Evolutionary conservation across 1,140 invertebrate genomes (phyloP).

Genomic region (Acromyrmex heyeri): DNA sequence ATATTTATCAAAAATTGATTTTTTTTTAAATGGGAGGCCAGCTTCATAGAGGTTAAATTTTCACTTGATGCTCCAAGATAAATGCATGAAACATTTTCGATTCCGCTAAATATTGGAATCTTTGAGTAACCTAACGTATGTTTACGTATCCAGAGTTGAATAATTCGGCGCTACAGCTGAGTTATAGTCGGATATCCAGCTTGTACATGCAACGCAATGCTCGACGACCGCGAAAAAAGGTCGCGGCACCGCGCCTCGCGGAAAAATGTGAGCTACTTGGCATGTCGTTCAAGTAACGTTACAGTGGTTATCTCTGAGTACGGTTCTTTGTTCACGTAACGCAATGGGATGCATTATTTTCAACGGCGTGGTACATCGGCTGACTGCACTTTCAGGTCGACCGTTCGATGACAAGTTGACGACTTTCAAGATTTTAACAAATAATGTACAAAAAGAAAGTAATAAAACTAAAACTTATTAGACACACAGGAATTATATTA

Average conservation of each 20-base stretch:
- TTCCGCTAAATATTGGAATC: neutral
- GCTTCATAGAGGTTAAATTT: no score
- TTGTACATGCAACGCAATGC: conserved; percentile 25
- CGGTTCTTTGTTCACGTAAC: conserved; percentile 54
- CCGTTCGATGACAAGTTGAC: conserved; percentile 27
- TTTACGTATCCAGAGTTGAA: neutral
- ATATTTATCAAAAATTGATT: no score
- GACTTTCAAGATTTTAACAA: neutral
- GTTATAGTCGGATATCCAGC: conserved; percentile 27
- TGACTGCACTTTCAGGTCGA: conserved; percentile 53
- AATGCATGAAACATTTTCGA: neutral
- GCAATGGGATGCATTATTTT: conserved; percentile 30
- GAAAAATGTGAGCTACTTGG: conserved; percentile 57
- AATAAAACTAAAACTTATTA: neutral
- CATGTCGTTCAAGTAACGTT: conserved; percentile 51
- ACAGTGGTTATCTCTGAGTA: conserved; percentile 19
- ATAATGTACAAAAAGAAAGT: neutral
- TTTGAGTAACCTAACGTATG: neutral
- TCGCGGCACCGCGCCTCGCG: conserved; percentile 39
- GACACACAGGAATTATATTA: neutral
- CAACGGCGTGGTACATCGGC: conserved; percentile 18
- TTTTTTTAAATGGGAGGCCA: no score
- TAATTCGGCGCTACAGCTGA: neutral
- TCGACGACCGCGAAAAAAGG: conserved; percentile 43
- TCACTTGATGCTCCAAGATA: neutral